These are phyloP conservation scores for Keiferia lycopersicella DNA, from an alignment of 2,888 invertebrate species.

Conservation along the genomic window DNA sequence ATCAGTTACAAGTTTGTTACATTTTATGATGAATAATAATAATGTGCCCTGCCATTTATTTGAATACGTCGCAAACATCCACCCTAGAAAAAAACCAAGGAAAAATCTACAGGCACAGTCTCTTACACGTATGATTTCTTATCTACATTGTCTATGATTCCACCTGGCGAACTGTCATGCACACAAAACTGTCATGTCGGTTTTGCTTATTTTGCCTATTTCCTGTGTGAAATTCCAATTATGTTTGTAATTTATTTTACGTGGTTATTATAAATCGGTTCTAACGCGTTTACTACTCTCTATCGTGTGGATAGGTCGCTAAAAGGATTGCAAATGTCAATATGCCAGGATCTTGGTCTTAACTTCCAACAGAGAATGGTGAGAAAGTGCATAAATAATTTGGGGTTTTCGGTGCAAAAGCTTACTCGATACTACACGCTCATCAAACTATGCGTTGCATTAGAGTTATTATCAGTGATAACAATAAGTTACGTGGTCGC, in stretches of 20 bases:
- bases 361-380: conserved; percentile 82
- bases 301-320: conserved; percentile 59
- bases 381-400: conserved; percentile 54
- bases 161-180: conserved; percentile 40
- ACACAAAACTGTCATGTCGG: conserved; percentile 44
- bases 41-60: too few relatives aligned
- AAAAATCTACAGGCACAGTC: too few relatives aligned
- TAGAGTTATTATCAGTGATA: neutral
- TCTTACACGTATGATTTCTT: too few relatives aligned
- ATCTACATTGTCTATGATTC: conserved; percentile 32
- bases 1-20: too few relatives aligned
- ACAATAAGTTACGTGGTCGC: neutral
- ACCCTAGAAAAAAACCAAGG: too few relatives aligned
- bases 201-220: conserved; percentile 62
- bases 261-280: conserved; percentile 46
- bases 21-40: too few relatives aligned
- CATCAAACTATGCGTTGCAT: neutral
- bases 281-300: conserved; percentile 47
- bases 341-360: conserved; percentile 82
- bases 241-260: conserved; percentile 58
- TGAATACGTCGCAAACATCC: too few relatives aligned
- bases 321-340: conserved; percentile 81
- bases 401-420: conserved; percentile 40
- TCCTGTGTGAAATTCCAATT: conserved; percentile 55
- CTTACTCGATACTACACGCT: neutral